Percentiles rank a stretch among this genome's conserved stretches.
Evolutionary conservation across 1,140 invertebrate genomes (phyloP).

Genomic region (Microplitis mediator): DNA sequence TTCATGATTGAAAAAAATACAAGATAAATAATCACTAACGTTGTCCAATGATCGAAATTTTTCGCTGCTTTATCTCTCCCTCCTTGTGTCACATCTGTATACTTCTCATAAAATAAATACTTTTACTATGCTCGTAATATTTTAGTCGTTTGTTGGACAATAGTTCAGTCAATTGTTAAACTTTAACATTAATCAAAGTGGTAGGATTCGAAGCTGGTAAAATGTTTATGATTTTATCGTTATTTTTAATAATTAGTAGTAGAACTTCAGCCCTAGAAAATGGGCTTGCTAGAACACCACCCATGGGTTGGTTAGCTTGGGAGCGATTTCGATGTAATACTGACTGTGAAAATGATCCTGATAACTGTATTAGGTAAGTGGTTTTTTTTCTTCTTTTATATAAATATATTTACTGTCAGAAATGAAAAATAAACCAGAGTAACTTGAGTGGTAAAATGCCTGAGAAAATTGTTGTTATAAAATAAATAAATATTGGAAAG

Average conservation of each 20-base stretch:
- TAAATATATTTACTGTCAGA: too few relatives aligned
- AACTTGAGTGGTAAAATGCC: too few relatives aligned
- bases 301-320: conserved; percentile 92
- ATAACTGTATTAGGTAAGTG: conserved; percentile 88
- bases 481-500: too few relatives aligned
- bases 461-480: too few relatives aligned
- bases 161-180: neutral
- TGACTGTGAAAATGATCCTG: conserved; percentile 89
- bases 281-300: conserved; percentile 82
- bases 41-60: neutral
- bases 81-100: neutral
- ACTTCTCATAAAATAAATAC: neutral
- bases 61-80: neutral
- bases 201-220: conserved; percentile 33
- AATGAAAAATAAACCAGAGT: too few relatives aligned
- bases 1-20: neutral
- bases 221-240: conserved; percentile 38
- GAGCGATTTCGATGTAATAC: conserved; percentile 91
- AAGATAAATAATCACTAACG: neutral
- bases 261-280: conserved; percentile 70
- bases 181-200: neutral
- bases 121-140: neutral
- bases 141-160: neutral
- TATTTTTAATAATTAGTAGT: conserved; percentile 34
- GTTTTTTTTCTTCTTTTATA: too few relatives aligned